Conservation (phyloP, 2,113 vertebrate genomes). For the Myrmophylax atrothorax region DNA sequence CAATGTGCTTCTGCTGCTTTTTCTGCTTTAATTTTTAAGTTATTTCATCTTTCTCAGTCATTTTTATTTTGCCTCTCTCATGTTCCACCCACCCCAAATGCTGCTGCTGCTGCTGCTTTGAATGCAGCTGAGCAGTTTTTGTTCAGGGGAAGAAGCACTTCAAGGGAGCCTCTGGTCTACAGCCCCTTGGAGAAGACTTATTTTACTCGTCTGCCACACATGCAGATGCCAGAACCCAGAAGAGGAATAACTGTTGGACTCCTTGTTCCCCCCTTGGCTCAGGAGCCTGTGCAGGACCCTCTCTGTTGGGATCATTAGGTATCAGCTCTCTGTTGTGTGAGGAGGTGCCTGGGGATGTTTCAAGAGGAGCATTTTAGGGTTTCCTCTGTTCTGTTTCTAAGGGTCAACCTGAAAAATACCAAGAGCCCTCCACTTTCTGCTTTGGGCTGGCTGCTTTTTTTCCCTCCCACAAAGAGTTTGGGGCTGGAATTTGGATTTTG, state of each 20-base stretch:
- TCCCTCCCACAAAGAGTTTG: background rate
- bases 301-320: background rate
- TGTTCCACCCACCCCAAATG: too few species aligned
- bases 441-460: background rate
- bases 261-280: background rate
- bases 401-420: background rate
- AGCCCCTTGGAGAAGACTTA: background rate
- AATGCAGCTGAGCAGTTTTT: background rate
- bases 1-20: background rate
- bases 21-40: background rate
- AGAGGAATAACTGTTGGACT: background rate
- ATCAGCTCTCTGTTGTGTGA: background rate
- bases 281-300: background rate
- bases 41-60: fast-evolving
- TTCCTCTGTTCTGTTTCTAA: background rate
- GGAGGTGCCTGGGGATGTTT: background rate
- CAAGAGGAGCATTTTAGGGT: background rate
- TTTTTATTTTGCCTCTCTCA: background rate
- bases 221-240: background rate
- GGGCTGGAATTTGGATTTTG: background rate
- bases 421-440: background rate
- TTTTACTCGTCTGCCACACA: background rate
- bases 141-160: fast-evolving
- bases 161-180: background rate
- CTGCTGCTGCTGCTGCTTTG: background rate